These are phyloP conservation scores for Axea sp. DNA, from an alignment of 2,888 invertebrate species.

Conservation along the genomic window DNA sequence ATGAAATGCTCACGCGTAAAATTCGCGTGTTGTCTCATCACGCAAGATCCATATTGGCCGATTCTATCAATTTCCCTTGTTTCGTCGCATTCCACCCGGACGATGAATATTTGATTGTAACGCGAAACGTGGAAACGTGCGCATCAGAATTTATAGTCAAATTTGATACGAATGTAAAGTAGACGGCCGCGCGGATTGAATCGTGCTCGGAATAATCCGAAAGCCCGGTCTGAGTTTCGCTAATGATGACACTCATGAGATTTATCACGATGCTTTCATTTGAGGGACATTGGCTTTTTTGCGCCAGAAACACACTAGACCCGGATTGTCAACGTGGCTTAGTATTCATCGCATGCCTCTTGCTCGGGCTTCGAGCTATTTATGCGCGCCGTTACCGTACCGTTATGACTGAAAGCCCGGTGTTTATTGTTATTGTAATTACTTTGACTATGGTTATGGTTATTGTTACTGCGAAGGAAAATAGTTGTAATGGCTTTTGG, in stretches of 20 bases:
- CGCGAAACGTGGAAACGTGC: constrained; percentile 41
- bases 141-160: constrained; percentile 52
- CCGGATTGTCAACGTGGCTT: constrained; percentile 42
- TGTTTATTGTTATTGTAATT: constrained; percentile 59
- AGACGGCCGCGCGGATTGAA: constrained; percentile 36
- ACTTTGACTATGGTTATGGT: constrained; percentile 58
- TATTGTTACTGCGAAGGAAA: constrained; percentile 48
- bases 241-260: constrained; percentile 49
- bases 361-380: constrained; percentile 28
- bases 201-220: constrained; percentile 60
- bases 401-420: constrained; percentile 55
- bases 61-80: constrained; percentile 40
- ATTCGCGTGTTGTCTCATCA: constrained; percentile 56
- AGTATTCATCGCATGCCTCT: constrained; percentile 41
- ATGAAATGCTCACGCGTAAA: background rate
- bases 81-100: constrained; percentile 38
- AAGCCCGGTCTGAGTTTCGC: constrained; percentile 38
- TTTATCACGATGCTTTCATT: constrained; percentile 54
- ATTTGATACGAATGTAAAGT: constrained; percentile 61
- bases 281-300: constrained; percentile 49
- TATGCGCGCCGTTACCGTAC: constrained; percentile 46
- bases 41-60: constrained; percentile 34
- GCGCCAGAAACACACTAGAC: constrained; percentile 36
- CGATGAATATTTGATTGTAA: constrained; percentile 60
- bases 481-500: constrained; percentile 48